phyloP scores from a whole-genome alignment of 2,113 vertebrate species.

The Tylochromis polylepis region DNA sequence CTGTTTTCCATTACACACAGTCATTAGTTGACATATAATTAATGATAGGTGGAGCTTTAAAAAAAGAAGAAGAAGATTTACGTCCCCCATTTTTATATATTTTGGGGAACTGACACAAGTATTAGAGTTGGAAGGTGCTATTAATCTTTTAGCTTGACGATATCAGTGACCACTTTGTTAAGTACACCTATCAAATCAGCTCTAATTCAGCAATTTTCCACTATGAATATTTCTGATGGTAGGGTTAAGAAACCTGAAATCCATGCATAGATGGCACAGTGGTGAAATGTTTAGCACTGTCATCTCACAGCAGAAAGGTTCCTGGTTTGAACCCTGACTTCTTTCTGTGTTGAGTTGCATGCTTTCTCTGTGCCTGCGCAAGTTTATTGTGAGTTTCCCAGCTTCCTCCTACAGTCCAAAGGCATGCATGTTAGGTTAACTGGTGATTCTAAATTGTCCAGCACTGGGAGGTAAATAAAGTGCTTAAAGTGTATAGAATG shows the following conservation, averaged over 20 bases:
- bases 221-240: no score
- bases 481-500: not conserved
- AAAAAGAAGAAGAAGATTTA: not conserved
- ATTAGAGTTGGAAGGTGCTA: not conserved
- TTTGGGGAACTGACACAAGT: not conserved
- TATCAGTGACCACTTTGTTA: not conserved
- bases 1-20: rapidly evolving
- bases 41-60: not conserved
- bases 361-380: not conserved
- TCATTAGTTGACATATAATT: not conserved
- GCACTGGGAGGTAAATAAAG: not conserved
- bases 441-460: not conserved
- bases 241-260: not conserved
- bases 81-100: not conserved
- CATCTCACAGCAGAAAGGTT: not conserved
- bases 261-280: not conserved
- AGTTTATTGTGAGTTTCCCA: not conserved
- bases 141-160: not conserved
- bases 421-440: not conserved
- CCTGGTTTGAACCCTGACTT: not conserved
- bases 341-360: rapidly evolving
- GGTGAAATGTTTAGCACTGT: not conserved
- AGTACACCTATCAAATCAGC: not conserved
- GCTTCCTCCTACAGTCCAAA: not conserved
- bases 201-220: not conserved